phyloP scores from a whole-genome alignment of 2,888 invertebrate species.

The Tinea pellionella region DNA sequence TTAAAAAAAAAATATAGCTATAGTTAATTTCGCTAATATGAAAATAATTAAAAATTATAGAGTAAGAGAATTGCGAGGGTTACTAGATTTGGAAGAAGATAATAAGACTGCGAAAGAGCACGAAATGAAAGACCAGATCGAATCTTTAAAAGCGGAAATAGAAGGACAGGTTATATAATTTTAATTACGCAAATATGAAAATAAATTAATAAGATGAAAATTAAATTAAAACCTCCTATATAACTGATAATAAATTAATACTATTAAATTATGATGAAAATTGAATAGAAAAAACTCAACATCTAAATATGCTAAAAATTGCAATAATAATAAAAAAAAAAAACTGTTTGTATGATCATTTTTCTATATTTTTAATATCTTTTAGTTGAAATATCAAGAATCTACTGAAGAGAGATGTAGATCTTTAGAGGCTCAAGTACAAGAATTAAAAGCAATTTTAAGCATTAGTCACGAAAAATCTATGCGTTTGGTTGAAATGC shows the following conservation, averaged over 20 bases:
- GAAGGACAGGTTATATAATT: slow-evolving; percentile 39
- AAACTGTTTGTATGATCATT: too few relatives aligned
- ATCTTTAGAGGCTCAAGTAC: slow-evolving; percentile 31
- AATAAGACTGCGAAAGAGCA: slow-evolving; percentile 25
- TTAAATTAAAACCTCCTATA: too few relatives aligned
- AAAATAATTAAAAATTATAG: slow-evolving; percentile 22
- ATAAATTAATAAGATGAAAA: too few relatives aligned
- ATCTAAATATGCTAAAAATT: too few relatives aligned
- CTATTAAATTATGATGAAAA: too few relatives aligned
- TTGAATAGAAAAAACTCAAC: too few relatives aligned
- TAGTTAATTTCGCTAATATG: not conserved
- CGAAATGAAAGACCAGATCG: slow-evolving; percentile 30
- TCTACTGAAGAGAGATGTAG: not conserved
- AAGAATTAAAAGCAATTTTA: slow-evolving; percentile 37
- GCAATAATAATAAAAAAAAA: too few relatives aligned
- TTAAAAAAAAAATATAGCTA: too few relatives aligned
- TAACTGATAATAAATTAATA: too few relatives aligned
- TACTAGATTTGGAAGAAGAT: slow-evolving; percentile 33
- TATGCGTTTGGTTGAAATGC: slow-evolving; percentile 38
- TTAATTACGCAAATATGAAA: not conserved
- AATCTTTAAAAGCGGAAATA: slow-evolving; percentile 45
- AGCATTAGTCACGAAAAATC: slow-evolving; percentile 37
- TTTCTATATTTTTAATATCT: too few relatives aligned
- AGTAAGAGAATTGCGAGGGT: slow-evolving; percentile 51
- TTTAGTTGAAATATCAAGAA: too few relatives aligned